phyloP scores from a whole-genome alignment of 2,113 vertebrate genomes.

The Cebus imitator region DNA sequence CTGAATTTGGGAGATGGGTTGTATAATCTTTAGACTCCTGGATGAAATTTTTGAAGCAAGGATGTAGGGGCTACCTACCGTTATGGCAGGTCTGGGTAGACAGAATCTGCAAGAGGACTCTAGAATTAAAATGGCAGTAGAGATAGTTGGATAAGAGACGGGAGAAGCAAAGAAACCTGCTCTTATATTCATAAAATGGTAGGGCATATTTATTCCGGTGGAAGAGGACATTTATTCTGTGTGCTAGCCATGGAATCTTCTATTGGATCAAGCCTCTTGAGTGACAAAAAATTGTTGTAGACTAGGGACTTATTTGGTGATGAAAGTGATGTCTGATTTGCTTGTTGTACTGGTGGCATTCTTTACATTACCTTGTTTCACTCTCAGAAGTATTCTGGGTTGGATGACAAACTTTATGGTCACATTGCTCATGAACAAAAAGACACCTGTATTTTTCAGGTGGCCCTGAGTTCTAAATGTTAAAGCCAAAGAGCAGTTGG shows the following conservation, averaged over 20 bases:
- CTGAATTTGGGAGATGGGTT: neutral
- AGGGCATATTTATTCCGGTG: neutral
- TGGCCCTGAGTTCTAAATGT: neutral
- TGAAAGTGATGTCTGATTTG: neutral
- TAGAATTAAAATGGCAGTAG: neutral
- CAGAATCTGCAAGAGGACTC: neutral
- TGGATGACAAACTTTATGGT: neutral
- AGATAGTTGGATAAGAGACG: neutral
- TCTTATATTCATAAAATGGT: neutral
- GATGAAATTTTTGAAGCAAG: constrained; percentile 20
- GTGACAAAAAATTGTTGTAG: neutral
- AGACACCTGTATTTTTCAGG: neutral
- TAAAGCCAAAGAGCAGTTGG: neutral
- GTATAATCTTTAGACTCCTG: neutral
- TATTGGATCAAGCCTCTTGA: neutral
- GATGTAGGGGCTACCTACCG: neutral
- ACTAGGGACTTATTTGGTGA: neutral
- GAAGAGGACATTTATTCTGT: neutral
- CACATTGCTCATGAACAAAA: neutral
- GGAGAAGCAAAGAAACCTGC: neutral
- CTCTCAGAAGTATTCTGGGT: neutral
- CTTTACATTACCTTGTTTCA: neutral
- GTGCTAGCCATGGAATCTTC: neutral
- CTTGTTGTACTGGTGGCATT: neutral
- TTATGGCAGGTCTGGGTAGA: neutral